Evolutionary conservation across 1,140 invertebrate species (phyloP).

Genomic region (Melitaea cinxia): DNA sequence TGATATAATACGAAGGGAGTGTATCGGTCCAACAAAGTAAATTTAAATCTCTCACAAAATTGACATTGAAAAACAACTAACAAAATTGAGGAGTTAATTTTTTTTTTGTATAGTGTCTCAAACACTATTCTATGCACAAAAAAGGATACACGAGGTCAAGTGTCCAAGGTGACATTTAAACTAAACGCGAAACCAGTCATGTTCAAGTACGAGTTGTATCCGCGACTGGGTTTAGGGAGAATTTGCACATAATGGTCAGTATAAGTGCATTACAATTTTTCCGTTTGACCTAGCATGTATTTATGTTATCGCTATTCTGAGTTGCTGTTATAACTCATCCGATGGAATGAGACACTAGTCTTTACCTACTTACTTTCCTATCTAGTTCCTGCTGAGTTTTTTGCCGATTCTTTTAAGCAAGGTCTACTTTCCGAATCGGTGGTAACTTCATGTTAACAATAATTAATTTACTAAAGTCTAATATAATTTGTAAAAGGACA

Average conservation of each 20-base stretch:
- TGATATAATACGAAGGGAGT: constrained; percentile 22
- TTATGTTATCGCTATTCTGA: too few species aligned
- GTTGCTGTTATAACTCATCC: too few species aligned
- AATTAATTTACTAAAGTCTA: too few species aligned
- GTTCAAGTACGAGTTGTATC: constrained; percentile 11
- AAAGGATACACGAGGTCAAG: constrained; percentile 34
- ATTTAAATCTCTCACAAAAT: constrained; percentile 3
- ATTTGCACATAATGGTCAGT: not conserved
- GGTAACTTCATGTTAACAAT: too few species aligned
- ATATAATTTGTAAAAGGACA: too few species aligned
- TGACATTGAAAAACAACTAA: not conserved
- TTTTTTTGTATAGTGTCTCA: constrained; percentile 4
- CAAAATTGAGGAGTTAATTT: not conserved
- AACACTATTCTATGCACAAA: constrained; percentile 21
- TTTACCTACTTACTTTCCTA: too few species aligned
- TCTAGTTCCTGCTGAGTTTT: too few species aligned
- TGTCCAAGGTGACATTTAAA: constrained; percentile 39
- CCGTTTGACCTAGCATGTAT: too few species aligned
- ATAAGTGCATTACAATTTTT: not conserved
- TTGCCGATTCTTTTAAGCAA: too few species aligned
- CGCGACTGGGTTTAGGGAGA: not conserved
- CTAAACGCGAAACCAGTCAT: constrained; percentile 29
- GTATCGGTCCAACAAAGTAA: constrained; percentile 19
- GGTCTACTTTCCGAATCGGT: too few species aligned
- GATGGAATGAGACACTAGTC: too few species aligned